A percentile compares a stretch with the other conserved stretches of the same genome.
Conservation (phyloP, 2,797 vertebrate genomes). For the Silurus lanzhouensis region DNA sequence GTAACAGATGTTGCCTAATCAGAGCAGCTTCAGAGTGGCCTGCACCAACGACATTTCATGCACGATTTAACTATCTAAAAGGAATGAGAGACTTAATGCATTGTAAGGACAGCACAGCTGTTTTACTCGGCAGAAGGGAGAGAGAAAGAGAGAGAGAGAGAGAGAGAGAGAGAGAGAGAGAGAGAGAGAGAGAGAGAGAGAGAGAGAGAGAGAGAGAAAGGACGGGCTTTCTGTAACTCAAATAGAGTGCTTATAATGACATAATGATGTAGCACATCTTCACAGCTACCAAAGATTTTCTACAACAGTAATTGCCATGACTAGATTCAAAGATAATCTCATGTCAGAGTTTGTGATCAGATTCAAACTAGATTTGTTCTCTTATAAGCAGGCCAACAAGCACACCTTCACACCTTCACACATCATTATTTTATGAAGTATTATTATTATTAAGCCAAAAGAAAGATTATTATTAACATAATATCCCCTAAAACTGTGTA, state of each 20-base stretch:
- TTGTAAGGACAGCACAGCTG: constrained; percentile 99
- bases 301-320: not conserved
- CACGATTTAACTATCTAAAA: constrained; percentile 99
- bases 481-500: not conserved
- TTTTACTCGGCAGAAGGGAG: constrained; percentile 91
- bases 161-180: constrained; percentile 14
- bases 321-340: not conserved
- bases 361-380: not conserved
- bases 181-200: constrained; percentile 73
- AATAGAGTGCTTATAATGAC: constrained; percentile 98
- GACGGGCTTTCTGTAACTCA: constrained; percentile 96
- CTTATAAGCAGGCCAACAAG: not conserved
- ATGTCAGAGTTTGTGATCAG: not conserved
- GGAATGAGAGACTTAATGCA: constrained; percentile 99
- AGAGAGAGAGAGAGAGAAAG: not conserved
- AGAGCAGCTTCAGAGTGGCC: constrained; percentile 97
- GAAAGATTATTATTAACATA: not conserved
- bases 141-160: not conserved
- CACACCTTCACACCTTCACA: not conserved
- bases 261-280: constrained; percentile 85
- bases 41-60: constrained; percentile 99
- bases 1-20: constrained; percentile 99
- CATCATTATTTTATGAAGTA: too few relatives aligned
- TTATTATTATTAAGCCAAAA: too few relatives aligned
- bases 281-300: constrained; percentile 79